These are phyloP conservation scores for Cassiopea xamachana DNA, from an alignment of 30 jellyfish, hydroid and myxozoan species.

Conservation along the genomic window DNA sequence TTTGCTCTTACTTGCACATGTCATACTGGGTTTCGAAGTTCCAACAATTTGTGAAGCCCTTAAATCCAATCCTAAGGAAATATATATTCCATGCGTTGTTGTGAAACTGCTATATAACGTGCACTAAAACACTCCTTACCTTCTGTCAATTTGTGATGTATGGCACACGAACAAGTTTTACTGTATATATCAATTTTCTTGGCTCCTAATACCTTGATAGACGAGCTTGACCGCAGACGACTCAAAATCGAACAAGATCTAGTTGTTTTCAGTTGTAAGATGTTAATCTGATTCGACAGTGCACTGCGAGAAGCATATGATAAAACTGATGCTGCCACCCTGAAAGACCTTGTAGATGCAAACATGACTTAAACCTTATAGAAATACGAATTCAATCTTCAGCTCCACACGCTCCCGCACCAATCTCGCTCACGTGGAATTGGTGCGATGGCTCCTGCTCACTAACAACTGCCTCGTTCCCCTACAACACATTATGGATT, in stretches of 20 bases:
- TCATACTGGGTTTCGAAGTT: too few relatives aligned
- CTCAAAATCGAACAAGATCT: constrained; percentile 57
- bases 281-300: constrained; percentile 17
- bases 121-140: constrained; percentile 5
- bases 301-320: constrained; percentile 18
- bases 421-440: too few relatives aligned
- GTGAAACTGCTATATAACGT: neutral
- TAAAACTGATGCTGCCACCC: constrained; percentile 30
- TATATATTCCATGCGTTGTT: neutral
- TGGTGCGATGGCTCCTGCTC: too few relatives aligned
- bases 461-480: too few relatives aligned
- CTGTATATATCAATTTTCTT: constrained; percentile 4
- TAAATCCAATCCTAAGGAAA: too few relatives aligned
- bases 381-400: too few relatives aligned
- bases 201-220: constrained; percentile 45
- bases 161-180: constrained; percentile 60
- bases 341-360: constrained; percentile 15
- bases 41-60: neutral
- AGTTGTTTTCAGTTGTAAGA: constrained; percentile 2
- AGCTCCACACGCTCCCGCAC: too few relatives aligned
- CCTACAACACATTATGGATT: too few relatives aligned
- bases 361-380: constrained; percentile 6
- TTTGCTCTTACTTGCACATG: too few relatives aligned
- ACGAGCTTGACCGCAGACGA: constrained; percentile 50
- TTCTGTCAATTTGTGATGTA: constrained; percentile 66